phyloP scores from a whole-genome alignment of 2,797 vertebrate genomes.

The Crax fasciolata region DNA sequence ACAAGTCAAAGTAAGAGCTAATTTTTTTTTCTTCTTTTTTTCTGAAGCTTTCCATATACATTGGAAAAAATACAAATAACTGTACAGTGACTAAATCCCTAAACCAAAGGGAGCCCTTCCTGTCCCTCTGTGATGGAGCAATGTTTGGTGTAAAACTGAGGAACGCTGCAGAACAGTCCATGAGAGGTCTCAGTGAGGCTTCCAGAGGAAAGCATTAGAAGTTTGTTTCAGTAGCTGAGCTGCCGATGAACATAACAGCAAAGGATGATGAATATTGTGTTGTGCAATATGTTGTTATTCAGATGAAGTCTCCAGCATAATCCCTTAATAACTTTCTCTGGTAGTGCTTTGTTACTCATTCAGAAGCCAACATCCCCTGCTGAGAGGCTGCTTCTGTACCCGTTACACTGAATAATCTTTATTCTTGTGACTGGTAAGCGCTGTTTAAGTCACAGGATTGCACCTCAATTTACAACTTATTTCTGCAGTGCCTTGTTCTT shows the following conservation, averaged over 20 bases:
- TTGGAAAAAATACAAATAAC: neutral
- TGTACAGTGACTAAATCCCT: neutral
- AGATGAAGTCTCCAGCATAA: neutral
- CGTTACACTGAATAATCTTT: neutral
- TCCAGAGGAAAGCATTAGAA: neutral
- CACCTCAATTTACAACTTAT: neutral
- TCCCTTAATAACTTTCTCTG: neutral
- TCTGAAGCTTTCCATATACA: neutral
- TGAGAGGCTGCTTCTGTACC: neutral
- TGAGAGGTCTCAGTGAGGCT: neutral
- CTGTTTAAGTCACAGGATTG: neutral
- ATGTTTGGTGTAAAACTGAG: neutral
- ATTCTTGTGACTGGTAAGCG: neutral
- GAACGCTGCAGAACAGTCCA: neutral
- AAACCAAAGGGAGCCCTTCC: neutral
- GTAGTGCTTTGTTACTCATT: neutral
- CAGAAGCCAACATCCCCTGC: neutral
- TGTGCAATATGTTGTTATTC: neutral
- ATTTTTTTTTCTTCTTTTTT: neutral
- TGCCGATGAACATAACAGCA: neutral
- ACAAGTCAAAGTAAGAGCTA: neutral
- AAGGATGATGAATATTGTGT: neutral
- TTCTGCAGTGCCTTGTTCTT: neutral
- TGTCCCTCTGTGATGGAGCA: neutral
- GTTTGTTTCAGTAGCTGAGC: neutral